Evolutionary conservation across 2,888 invertebrate species (phyloP), one percentile per base, ranked within the genome.

Genomic region (Yponomeuta malinellus): DNA sequence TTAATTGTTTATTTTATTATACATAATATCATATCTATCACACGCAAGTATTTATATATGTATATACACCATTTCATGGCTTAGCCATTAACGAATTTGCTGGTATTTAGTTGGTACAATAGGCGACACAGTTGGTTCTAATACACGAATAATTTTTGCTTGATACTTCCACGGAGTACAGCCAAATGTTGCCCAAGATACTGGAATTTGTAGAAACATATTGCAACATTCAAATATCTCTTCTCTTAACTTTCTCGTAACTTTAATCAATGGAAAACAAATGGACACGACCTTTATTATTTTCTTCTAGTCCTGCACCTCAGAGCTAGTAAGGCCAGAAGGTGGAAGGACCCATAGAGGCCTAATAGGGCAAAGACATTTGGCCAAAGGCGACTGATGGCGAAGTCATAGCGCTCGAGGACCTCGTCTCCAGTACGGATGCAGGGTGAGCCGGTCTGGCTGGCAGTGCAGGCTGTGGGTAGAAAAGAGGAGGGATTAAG

Each of bases 351-450:
- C 48, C 94, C 78, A 81, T 95, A 96, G 1, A 97, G 88, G 9
- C 93, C 80, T 68, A 94, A 74, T 87, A 97, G 94, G 2, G 95
- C 94, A 72, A 93, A 78, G 68, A 97, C 89, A 83, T 97, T 95
- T 2, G 87, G 82, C 86, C 93, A 93, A 59, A 97, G 92, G 79
- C 95, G 93, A 63, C 82, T 85, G 72, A 92, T 93, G 0, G 93
- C 85, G 85, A 97, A 97, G 84, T 96, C 96, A 81, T 95, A 96
- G 72, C 93, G 94, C 63, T 93, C 93, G 66, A 97, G 88, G 0
- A 97, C 96, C 78, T 95, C 94, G 31, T 92, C 88, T 0, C 97
- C 97, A 2, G 93, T 93, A 73, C 92, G 94, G 69, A 97, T 84
- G 79, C 97, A 97, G 0, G 97, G 96, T 9, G 95, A 82, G 8